These are phyloP conservation scores for cattle (Bos taurus) DNA, from an alignment of 2,113 vertebrate species.

Conservation along the genomic window ARS-UCD2.0 NC_037335.1:1055501-1056000, in stretches of 20 bases:
- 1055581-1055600: background rate
- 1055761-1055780: background rate
- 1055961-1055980: background rate
- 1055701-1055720: background rate
- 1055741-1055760: background rate
- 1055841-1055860: background rate
- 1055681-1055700: background rate
- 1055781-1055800: background rate
- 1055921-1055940: slow-evolving; percentile 30
- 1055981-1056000: fast-evolving
- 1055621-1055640: background rate
- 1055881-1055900: background rate
- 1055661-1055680: background rate
- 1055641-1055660: background rate
- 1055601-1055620: background rate
- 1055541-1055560: background rate
- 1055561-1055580: background rate
- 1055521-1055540: background rate
- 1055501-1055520: background rate
- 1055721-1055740: background rate
- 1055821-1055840: background rate
- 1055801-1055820: background rate
- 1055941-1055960: background rate
- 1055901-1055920: background rate
- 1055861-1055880: background rate